A percentile compares a stretch with the other conserved stretches of the same genome.
Conservation (phyloP, 2,797 vertebrate species). For the Ambastaia sidthimunki region DNA sequence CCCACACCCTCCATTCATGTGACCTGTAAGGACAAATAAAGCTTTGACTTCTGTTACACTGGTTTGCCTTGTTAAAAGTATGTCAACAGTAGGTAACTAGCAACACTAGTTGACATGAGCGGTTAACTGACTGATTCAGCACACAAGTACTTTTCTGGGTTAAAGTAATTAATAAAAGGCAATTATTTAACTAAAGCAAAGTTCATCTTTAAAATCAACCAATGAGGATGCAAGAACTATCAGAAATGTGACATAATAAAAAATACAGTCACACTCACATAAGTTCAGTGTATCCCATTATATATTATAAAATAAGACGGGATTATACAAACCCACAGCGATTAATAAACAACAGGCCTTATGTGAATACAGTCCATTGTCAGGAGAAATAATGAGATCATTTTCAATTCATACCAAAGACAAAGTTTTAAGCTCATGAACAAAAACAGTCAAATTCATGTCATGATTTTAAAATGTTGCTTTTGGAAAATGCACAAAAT, state of each 20-base stretch:
- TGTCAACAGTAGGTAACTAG: not conserved
- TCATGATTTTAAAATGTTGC: no score
- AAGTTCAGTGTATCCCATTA: not conserved
- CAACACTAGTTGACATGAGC: not conserved
- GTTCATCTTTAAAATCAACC: not conserved
- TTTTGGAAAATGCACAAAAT: not conserved
- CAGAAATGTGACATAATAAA: no score
- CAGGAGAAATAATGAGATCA: not conserved
- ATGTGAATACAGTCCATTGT: not conserved
- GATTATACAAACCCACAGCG: not conserved
- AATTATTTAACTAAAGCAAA: not conserved
- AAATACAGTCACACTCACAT: not conserved
- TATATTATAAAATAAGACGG: not conserved
- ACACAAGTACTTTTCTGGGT: no score
- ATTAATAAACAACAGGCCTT: slow-evolving; percentile 16
- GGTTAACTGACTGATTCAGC: not conserved
- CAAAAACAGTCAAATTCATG: no score
- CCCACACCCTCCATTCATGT: slow-evolving; percentile 6
- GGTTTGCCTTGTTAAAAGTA: not conserved
- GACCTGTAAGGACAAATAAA: slow-evolving; percentile 2
- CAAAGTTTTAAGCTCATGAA: not conserved
- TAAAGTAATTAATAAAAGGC: no score
- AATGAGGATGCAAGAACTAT: not conserved
- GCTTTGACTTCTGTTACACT: not conserved
- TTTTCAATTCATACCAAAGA: not conserved